These are phyloP conservation scores for Vulpes lagopus DNA, from an alignment of 2,113 vertebrate genomes.

Conservation along the genomic window DNA sequence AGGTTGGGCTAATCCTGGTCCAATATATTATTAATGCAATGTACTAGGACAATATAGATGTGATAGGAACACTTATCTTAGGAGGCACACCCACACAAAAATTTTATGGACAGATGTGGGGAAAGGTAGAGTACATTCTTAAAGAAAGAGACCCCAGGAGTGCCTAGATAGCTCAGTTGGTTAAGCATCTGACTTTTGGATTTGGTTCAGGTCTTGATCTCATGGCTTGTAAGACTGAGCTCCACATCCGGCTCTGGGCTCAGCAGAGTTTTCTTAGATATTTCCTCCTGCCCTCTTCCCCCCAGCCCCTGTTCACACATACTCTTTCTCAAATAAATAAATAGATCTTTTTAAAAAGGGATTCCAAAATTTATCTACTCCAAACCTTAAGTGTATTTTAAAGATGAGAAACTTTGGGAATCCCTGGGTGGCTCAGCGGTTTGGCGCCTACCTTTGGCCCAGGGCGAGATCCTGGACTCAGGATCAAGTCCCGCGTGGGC, in stretches of 20 bases:
- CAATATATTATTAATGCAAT: neutral
- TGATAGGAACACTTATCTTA: neutral
- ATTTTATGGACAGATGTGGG: neutral
- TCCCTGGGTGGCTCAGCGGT: too few species aligned
- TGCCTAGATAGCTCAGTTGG: neutral
- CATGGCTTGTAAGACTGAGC: neutral
- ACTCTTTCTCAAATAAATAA: neutral
- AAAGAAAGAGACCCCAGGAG: neutral
- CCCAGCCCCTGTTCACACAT: neutral
- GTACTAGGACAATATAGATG: neutral
- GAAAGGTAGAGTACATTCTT: neutral
- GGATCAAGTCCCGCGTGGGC: too few species aligned
- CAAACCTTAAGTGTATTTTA: neutral
- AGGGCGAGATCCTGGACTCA: too few species aligned
- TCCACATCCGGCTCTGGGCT: neutral
- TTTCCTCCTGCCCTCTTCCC: neutral
- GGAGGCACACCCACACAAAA: neutral
- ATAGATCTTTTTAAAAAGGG: neutral
- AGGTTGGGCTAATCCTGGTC: neutral
- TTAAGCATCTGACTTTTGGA: neutral
- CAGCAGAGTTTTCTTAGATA: neutral
- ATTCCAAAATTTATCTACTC: neutral
- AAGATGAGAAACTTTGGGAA: neutral
- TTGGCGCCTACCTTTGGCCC: too few species aligned
- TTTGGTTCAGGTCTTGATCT: neutral